Base-by-base conservation (phyloP, 2,888 invertebrate species). In the Caenorhabditis sp. region DNA sequence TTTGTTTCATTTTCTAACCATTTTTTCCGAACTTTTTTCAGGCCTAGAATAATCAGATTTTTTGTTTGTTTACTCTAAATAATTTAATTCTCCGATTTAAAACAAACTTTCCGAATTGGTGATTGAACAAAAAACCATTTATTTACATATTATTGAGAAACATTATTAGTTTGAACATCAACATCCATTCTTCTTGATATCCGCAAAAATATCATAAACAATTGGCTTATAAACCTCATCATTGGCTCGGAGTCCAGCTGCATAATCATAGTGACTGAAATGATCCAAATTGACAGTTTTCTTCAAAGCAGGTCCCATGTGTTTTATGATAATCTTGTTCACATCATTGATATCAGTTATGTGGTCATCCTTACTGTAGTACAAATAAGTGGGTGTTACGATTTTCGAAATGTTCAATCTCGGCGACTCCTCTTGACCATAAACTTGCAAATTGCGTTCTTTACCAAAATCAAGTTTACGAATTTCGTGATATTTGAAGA, bases 171-270 rank as follows among this genome's bases (percentile, higher is more conserved):
- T n/a, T n/a, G n/a, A n/a, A n/a, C n/a, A 43, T 43, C 14, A 43
- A 17, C 43, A 43, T 43, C 43, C 43, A 43, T 43, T 17, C 14
- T 43, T 43, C 43, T 43, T 23, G 6, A 71, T 50, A 36, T 76
- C 76, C 51, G 69, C 61, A 54, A 72, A 76, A 36, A 76, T 72
- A 31, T 58, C 49, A 21, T 66, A 61, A 19, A 76, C 63, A 1
- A 72, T 76, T 12, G 76, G 76, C 27, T 63, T 66, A 49, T 72
- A 76, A 1, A 77, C 68, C 27, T 73, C 73, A 58, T 77, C 73
- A 5, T 54, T 58, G 0, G 77, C 77, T 26, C 77, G 53, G 10
- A 77, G 59, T 23, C 77, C 77, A 49, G 70, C 51, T 5, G 64
- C 68, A 49, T 65, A 77, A 58, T 77, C 77, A n/a, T 63, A 17